Evolutionary conservation across 2,888 invertebrate species (phyloP).

Genomic region (Esperia sulphurella): DNA sequence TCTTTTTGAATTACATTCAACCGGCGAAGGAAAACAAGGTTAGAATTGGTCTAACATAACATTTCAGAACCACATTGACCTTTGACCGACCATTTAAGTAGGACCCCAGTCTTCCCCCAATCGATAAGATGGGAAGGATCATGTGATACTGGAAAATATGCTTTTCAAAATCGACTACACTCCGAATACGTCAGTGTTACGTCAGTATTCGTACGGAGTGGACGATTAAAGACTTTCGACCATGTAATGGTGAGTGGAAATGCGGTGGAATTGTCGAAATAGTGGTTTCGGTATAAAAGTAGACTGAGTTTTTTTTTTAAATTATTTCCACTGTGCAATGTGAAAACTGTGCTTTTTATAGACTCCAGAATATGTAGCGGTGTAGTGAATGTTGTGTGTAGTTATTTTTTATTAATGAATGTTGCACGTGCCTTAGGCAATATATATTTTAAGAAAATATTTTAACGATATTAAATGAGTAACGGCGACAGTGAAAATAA

Average conservation of each 20-base stretch:
- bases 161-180: slow-evolving; percentile 67
- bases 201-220: slow-evolving; percentile 48
- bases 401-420: slow-evolving; percentile 13
- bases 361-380: slow-evolving; percentile 17
- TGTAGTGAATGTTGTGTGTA: slow-evolving; percentile 51
- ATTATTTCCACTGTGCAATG: slow-evolving; percentile 39
- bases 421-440: slow-evolving; percentile 2
- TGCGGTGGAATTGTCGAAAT: slow-evolving; percentile 32
- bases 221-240: slow-evolving; percentile 41
- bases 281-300: slow-evolving; percentile 35
- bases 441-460: background rate
- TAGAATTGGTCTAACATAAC: background rate
- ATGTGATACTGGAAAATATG: slow-evolving; percentile 51
- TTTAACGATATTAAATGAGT: background rate
- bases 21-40: background rate
- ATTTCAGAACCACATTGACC: background rate
- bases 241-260: slow-evolving; percentile 72
- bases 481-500: slow-evolving; percentile 1
- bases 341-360: slow-evolving; percentile 29
- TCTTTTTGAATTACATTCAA: too few relatives aligned
- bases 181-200: slow-evolving; percentile 52
- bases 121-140: slow-evolving; percentile 23
- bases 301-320: slow-evolving; percentile 20
- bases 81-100: background rate
- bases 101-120: background rate